These are phyloP conservation scores for Hemichromis elongatus DNA, from an alignment of 2,113 vertebrate genomes.

Conservation along the genomic window DNA sequence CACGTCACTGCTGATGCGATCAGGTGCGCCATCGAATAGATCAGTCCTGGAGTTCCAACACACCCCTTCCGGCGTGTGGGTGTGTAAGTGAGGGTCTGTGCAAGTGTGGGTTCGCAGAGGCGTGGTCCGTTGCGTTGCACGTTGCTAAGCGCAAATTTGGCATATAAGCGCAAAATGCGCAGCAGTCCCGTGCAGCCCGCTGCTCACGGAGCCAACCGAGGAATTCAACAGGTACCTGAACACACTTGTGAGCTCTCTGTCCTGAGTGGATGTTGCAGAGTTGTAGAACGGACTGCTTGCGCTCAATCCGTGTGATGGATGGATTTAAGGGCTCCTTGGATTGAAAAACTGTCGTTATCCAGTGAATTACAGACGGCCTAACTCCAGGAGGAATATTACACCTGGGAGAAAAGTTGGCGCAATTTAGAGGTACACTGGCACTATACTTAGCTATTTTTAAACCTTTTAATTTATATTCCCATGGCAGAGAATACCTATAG, in stretches of 20 bases:
- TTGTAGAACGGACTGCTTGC: neutral
- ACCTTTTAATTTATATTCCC: neutral
- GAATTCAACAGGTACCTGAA: slow-evolving; percentile 57
- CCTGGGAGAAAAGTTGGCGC: neutral
- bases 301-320: slow-evolving; percentile 24
- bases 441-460: neutral
- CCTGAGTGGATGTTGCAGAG: neutral
- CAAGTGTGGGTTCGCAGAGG: slow-evolving; percentile 18
- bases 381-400: slow-evolving; percentile 29
- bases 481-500: neutral
- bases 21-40: slow-evolving; percentile 27
- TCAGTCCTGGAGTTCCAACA: neutral
- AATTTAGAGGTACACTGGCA: slow-evolving; percentile 13
- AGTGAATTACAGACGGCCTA: neutral
- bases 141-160: slow-evolving; percentile 61
- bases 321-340: neutral
- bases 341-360: neutral
- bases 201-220: slow-evolving; percentile 16
- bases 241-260: neutral
- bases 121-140: slow-evolving; percentile 53
- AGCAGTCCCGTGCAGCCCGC: slow-evolving; percentile 14
- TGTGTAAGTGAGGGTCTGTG: neutral
- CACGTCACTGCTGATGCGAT: slow-evolving; percentile 19
- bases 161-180: slow-evolving; percentile 69
- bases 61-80: neutral